Conservation (phyloP, 2,888 invertebrate species). For the Sacculina carcini region DNA sequence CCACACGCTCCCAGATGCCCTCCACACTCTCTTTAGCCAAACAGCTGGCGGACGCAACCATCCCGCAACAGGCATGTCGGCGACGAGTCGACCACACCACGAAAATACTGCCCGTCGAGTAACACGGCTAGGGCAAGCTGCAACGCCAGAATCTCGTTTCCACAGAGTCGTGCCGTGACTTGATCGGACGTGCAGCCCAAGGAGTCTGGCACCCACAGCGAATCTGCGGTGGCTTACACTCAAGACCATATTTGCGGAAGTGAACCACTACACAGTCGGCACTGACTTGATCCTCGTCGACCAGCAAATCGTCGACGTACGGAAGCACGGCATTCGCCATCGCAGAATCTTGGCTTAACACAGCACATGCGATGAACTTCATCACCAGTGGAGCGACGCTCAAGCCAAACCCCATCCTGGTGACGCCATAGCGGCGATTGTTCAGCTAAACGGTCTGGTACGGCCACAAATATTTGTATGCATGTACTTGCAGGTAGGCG, state of each 20-base stretch:
- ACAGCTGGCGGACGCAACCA: background rate
- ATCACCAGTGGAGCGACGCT: background rate
- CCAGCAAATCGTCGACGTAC: too few species aligned
- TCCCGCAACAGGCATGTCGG: too few species aligned
- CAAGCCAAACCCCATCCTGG: conserved; percentile 4
- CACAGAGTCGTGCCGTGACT: too few species aligned
- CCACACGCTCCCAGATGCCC: too few species aligned
- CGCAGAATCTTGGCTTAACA: background rate
- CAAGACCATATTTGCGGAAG: background rate
- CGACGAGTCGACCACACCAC: background rate
- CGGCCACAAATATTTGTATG: background rate
- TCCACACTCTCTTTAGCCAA: background rate
- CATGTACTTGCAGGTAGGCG: conserved; percentile 1
- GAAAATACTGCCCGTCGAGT: background rate
- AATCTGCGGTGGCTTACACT: background rate
- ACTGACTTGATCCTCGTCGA: too few species aligned
- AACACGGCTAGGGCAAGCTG: background rate
- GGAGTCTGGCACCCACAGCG: background rate
- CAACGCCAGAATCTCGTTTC: too few species aligned
- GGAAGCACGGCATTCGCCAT: background rate
- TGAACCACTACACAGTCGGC: too few species aligned
- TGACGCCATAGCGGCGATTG: conserved; percentile 4
- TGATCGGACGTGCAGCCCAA: too few species aligned
- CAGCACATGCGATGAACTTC: background rate
- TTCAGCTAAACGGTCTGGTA: background rate